phyloP scores from a whole-genome alignment of 2,113 vertebrate species.

The Aldabrachelys gigantea region DNA sequence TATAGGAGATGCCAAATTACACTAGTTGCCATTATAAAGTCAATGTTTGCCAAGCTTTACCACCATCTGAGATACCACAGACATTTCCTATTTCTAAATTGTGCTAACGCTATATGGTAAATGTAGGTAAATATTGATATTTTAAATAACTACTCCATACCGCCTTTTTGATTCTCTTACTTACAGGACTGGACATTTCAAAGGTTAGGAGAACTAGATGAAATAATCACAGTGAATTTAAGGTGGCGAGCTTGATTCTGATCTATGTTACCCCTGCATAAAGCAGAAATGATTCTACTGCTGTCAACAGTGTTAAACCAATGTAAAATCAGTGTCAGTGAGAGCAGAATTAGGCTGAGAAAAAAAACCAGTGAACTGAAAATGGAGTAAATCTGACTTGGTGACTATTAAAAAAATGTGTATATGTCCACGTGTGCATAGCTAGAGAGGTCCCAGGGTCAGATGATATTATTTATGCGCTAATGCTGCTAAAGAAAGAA shows the following conservation, averaged over 20 bases:
- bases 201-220: background rate
- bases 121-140: background rate
- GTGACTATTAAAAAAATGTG: slow-evolving; percentile 20
- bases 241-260: background rate
- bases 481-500: background rate
- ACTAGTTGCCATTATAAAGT: background rate
- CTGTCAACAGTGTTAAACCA: background rate
- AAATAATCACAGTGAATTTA: background rate
- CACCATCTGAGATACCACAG: background rate
- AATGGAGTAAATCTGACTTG: slow-evolving; percentile 26
- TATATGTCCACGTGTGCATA: background rate
- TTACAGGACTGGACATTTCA: background rate
- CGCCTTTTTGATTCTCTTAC: background rate
- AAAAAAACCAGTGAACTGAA: background rate
- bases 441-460: slow-evolving; percentile 19
- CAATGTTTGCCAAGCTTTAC: background rate
- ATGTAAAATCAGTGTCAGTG: background rate
- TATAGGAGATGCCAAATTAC: background rate
- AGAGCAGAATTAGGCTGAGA: background rate
- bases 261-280: background rate
- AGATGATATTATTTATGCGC: background rate
- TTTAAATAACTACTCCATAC: background rate
- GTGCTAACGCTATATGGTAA: background rate
- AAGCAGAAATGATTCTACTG: background rate
- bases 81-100: background rate